phyloP scores from a whole-genome alignment of 2,888 invertebrate genomes.

The Ephialtes manifestator region DNA sequence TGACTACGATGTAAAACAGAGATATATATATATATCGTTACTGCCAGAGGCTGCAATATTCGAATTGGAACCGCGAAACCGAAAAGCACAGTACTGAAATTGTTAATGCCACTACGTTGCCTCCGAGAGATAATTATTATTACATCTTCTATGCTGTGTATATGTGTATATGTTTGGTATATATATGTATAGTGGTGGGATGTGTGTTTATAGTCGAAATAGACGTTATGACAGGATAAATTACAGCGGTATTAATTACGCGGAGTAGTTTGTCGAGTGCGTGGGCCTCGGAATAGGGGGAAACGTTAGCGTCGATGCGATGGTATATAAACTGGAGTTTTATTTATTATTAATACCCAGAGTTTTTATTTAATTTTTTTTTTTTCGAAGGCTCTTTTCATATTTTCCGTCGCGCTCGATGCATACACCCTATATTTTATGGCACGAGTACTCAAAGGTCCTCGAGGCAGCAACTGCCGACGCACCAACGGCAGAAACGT shows the following conservation, averaged over 20 bases:
- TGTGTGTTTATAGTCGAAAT: slow-evolving; percentile 12
- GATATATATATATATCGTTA: background rate
- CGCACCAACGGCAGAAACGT: slow-evolving; percentile 11
- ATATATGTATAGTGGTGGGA: background rate
- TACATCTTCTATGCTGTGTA: slow-evolving; percentile 7
- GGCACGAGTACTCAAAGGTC: slow-evolving; percentile 12
- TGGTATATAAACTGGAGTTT: slow-evolving; percentile 7
- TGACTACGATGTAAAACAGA: slow-evolving; percentile 6
- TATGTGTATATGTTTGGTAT: background rate
- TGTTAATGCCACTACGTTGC: slow-evolving; percentile 23
- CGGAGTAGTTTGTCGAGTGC: slow-evolving; percentile 39
- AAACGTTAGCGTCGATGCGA: background rate
- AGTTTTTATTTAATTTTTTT: background rate
- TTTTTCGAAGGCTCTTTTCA: slow-evolving; percentile 10
- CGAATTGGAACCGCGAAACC: slow-evolving; percentile 1
- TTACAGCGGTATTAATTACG: slow-evolving; percentile 49
- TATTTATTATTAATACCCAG: slow-evolving; percentile 18
- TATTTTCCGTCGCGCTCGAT: slow-evolving; percentile 23
- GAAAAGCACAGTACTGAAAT: slow-evolving; percentile 33
- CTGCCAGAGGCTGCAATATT: background rate
- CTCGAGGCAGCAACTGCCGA: slow-evolving; percentile 4
- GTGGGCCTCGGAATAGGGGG: slow-evolving; percentile 10
- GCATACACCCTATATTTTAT: background rate
- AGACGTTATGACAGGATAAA: slow-evolving; percentile 46
- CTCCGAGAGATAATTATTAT: slow-evolving; percentile 39